phyloP scores from a whole-genome alignment of 2,797 vertebrate genomes.

The Darevskia nairensis region DNA sequence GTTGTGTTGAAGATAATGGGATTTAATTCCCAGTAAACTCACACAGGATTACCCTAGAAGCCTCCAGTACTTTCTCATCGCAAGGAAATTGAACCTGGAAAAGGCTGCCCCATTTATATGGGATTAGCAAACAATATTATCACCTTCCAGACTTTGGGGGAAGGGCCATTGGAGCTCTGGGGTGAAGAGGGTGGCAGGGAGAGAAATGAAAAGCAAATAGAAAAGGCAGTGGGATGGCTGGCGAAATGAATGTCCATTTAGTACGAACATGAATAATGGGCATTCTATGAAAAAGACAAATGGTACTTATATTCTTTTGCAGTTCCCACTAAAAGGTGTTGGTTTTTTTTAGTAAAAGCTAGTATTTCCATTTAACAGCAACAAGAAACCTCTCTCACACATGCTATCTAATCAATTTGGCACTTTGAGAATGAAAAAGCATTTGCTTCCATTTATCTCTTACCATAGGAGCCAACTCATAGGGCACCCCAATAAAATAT shows the following conservation, averaged over 20 bases:
- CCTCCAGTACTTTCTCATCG: background rate
- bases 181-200: background rate
- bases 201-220: rapidly evolving
- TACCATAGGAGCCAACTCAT: too few relatives aligned
- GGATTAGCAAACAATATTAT: too few relatives aligned
- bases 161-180: background rate
- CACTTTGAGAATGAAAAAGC: background rate
- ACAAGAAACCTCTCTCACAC: background rate
- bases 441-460: background rate
- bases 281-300: background rate
- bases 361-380: background rate
- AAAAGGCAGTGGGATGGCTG: background rate
- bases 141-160: background rate
- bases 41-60: background rate
- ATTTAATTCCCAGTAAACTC: background rate
- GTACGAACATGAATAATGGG: background rate
- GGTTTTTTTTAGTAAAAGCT: background rate
- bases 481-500: too few relatives aligned
- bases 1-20: background rate
- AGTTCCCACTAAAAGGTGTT: rapidly evolving
- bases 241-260: background rate
- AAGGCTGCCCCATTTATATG: background rate
- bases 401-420: background rate
- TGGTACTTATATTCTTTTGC: background rate
- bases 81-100: background rate